A percentile compares a stretch with the other conserved stretches of the same genome.
phyloP scores from a whole-genome alignment of 1,140 invertebrate species.

The Conus ventricosus region DNA sequence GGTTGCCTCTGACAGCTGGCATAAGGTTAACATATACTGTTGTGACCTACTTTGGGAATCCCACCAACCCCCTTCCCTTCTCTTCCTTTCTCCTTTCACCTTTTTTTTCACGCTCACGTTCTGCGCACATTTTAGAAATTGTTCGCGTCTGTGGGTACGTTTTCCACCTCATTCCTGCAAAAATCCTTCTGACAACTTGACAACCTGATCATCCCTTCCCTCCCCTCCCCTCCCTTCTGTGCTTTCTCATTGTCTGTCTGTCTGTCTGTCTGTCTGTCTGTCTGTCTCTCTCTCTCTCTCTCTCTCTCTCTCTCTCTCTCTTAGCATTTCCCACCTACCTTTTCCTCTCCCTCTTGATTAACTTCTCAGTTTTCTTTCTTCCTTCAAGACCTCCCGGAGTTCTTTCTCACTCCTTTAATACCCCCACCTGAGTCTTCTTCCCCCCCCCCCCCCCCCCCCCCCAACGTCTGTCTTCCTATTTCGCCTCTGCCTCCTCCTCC shows the following conservation, averaged over 20 bases:
- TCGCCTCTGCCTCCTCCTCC: not conserved
- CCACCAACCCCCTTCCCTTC: too few species aligned
- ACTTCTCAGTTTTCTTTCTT: not conserved
- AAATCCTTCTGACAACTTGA: too few species aligned
- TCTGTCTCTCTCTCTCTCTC: not conserved
- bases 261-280: constrained; percentile 6
- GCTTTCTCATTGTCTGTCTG: constrained; percentile 16
- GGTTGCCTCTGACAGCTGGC: too few species aligned
- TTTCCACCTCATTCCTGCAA: not conserved
- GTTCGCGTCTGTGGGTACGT: too few species aligned
- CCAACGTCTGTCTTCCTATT: not conserved
- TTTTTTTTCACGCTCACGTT: too few species aligned
- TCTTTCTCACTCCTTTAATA: not conserved
- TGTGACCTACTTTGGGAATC: too few species aligned
- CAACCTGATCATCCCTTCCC: not conserved
- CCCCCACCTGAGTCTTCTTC: not conserved
- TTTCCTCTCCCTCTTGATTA: not conserved
- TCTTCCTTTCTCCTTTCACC: too few species aligned
- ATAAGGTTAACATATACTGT: too few species aligned
- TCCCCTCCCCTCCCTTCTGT: not conserved
- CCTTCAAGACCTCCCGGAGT: not conserved
- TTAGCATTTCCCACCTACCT: not conserved
- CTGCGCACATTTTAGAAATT: too few species aligned
- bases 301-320: not conserved
- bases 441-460: not conserved